Base-by-base conservation (phyloP, 2,888 invertebrate genomes). In the Gastrophysa polygoni region DNA sequence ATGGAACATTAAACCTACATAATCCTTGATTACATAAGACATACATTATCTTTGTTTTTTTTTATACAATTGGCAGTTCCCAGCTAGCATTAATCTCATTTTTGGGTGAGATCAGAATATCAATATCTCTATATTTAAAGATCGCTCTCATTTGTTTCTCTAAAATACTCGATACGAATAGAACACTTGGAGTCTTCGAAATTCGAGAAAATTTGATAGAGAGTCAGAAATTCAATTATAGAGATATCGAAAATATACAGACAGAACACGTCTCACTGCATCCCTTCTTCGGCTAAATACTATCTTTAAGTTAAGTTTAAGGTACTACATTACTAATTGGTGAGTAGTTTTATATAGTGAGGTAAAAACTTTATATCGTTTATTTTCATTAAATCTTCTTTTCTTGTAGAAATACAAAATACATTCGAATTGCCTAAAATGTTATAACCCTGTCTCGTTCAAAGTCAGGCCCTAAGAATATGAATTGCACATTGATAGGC, bases 401-500 rank as follows among this genome's bases (percentile, higher is more conserved):
- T 71, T 68, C 64, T 75, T 70, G 71, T 73, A 73, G 71, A 71
- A 71, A 68, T 66, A 70, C 69, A 70, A 71, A 71, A 69, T 66
- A 71, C 69, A 70, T 72, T 73, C 73, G 71, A 72, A 71, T 75
- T 71, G 75, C 72, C 73, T 73, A 73, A 70, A 71, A 69, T 68
- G 68, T 71, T 71, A 71, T 74, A 77, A 77, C 77, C 78, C 78
- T 79, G 78, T 79, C 77, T 34, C 29, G 4, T 38, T 76, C 77
- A 76, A 74, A 80, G 80, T 80, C 80, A 81, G 80, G 81, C 81
- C 81, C 81, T 74, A 73, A 38, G 68, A 65, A 62, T 70, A 73
- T 75, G 77, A 81, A 82, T 81, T 82, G 82, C 81, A 82, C 81
- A 77, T 78, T 75, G 73, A 79, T 79, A 82, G 81, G 81, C 81